Percentiles rank a stretch among this genome's conserved stretches.
phyloP scores from a whole-genome alignment of 2,888 invertebrate genomes.

The Lamproptera curius region DNA sequence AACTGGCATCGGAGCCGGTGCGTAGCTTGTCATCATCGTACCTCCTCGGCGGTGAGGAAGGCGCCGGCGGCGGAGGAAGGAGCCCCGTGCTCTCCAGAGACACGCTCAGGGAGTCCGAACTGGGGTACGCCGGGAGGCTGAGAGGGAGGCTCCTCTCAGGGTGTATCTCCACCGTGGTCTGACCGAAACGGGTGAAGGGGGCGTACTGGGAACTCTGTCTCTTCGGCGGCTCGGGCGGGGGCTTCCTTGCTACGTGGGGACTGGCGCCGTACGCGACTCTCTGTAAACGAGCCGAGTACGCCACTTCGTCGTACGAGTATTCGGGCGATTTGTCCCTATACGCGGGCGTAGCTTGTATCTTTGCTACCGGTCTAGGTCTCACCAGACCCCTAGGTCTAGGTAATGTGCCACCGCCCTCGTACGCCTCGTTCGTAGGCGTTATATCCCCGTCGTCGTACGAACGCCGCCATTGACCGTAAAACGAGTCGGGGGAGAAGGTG shows the following conservation, averaged over 20 bases:
- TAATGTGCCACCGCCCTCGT: slow-evolving; percentile 90
- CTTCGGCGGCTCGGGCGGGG: slow-evolving; percentile 89
- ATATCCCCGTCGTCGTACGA: slow-evolving; percentile 94
- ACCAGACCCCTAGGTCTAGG: slow-evolving; percentile 90
- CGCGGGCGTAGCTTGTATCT: slow-evolving; percentile 81
- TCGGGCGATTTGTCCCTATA: slow-evolving; percentile 65
- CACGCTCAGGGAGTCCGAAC: slow-evolving; percentile 81
- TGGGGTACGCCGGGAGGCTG: slow-evolving; percentile 81
- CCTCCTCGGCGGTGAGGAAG: slow-evolving; percentile 79
- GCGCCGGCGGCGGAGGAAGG: slow-evolving; percentile 81
- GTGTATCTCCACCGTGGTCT: slow-evolving; percentile 80
- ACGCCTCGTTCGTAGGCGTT: slow-evolving; percentile 87
- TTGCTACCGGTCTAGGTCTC: slow-evolving; percentile 89
- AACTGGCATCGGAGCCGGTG: slow-evolving; percentile 90
- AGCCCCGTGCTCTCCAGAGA: slow-evolving; percentile 81
- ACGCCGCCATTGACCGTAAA: slow-evolving; percentile 84
- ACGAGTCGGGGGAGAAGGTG: slow-evolving; percentile 80
- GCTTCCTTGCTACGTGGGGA: slow-evolving; percentile 86
- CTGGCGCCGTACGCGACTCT: slow-evolving; percentile 81
- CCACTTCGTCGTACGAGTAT: slow-evolving; percentile 70
- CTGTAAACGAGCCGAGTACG: slow-evolving; percentile 66
- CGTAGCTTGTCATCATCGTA: slow-evolving; percentile 72
- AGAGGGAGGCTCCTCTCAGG: slow-evolving; percentile 78
- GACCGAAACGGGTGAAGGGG: slow-evolving; percentile 70
- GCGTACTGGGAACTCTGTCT: slow-evolving; percentile 80